Evolutionary conservation across 2,113 vertebrate genomes (phyloP).

Genomic region (Pollimyrus isidori): DNA sequence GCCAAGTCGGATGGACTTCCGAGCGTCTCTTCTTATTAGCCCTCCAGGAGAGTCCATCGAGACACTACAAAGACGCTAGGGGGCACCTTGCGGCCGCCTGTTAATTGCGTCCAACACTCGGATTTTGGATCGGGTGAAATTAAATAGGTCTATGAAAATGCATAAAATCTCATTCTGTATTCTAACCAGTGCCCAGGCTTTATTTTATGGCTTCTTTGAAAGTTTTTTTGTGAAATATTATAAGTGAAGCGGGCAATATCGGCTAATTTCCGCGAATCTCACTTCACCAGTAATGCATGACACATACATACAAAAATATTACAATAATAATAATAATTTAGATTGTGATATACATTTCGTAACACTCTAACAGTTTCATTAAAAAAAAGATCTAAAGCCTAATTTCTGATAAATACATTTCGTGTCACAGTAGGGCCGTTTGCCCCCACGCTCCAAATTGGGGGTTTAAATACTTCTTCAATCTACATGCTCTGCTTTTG

Average conservation of each 20-base stretch:
- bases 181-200: not conserved
- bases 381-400: not conserved
- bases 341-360: not conserved
- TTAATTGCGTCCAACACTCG: too few relatives aligned
- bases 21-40: constrained; percentile 30
- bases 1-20: constrained; percentile 30
- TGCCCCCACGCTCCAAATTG: not conserved
- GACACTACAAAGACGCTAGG: not conserved
- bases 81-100: not conserved
- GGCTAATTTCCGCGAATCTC: not conserved
- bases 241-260: not conserved
- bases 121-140: not conserved
- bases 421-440: not conserved
- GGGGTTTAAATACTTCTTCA: not conserved
- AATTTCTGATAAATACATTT: not conserved
- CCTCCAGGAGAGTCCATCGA: constrained; percentile 4
- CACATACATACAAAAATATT: not conserved
- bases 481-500: not conserved
- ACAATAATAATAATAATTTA: not conserved
- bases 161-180: not conserved
- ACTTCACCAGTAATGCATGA: not conserved
- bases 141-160: not conserved
- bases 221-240: not conserved
- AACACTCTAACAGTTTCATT: not conserved
- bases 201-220: not conserved